Conservation (phyloP, 2,797 vertebrate species). For the Falco novaeseelandiae region DNA sequence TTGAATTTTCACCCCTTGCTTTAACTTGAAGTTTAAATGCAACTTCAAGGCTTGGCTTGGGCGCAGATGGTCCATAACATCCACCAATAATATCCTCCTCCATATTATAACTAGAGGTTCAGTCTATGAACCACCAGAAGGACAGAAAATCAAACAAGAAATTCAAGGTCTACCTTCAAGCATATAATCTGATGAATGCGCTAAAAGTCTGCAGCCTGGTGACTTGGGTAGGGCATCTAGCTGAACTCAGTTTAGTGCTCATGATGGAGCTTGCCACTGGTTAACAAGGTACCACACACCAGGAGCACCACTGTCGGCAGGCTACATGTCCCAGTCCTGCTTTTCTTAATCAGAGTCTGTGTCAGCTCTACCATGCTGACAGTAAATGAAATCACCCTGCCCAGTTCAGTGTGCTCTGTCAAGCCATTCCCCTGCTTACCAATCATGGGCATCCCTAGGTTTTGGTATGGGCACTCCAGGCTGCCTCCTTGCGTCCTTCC, state of each 20-base stretch:
- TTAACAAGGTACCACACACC: not conserved
- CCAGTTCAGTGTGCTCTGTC: not conserved
- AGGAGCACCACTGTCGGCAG: not conserved
- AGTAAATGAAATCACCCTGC: not conserved
- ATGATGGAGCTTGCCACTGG: not conserved
- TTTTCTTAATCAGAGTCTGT: not conserved
- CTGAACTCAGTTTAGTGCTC: not conserved
- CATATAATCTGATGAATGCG: not conserved
- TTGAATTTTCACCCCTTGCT: not conserved
- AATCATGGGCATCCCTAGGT: slow-evolving; percentile 79
- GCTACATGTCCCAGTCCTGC: not conserved
- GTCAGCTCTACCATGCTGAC: not conserved
- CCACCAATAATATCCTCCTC: not conserved
- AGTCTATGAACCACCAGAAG: not conserved
- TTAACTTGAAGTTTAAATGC: slow-evolving; percentile 8
- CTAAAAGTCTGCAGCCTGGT: not conserved
- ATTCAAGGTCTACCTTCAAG: not conserved
- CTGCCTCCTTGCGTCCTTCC: slow-evolving; percentile 85
- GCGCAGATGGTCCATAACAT: not conserved
- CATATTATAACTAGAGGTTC: not conserved
- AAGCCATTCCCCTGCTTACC: slow-evolving; percentile 75
- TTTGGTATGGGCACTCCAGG: slow-evolving; percentile 87
- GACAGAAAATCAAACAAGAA: not conserved
- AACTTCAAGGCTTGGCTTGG: not conserved
- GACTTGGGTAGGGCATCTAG: not conserved